These are phyloP conservation scores for Tetrax tetrax DNA, from an alignment of 2,113 vertebrate species.

Conservation along the genomic window DNA sequence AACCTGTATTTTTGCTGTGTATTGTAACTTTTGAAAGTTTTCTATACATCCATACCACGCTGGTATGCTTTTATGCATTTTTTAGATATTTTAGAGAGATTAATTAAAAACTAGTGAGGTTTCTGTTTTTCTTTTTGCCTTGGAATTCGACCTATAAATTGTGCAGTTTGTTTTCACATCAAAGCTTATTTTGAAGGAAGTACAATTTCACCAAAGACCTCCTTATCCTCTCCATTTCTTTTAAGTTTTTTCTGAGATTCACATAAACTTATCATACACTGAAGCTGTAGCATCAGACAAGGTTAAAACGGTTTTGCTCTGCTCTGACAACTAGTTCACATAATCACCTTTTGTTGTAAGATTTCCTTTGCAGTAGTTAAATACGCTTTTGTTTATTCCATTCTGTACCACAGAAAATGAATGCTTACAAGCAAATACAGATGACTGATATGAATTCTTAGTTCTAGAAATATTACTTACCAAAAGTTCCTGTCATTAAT, in stretches of 20 bases:
- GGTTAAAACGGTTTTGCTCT: background rate
- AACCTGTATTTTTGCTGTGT: background rate
- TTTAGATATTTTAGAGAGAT: background rate
- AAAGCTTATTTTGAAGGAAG: background rate
- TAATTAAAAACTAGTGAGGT: background rate
- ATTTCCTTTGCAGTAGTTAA: background rate
- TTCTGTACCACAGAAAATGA: background rate
- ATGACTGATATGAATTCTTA: background rate
- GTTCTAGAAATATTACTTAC: background rate
- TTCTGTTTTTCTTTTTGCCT: background rate
- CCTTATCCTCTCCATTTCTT: background rate
- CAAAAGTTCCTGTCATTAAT: background rate
- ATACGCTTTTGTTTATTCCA: background rate
- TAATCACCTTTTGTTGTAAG: background rate
- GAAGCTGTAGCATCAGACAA: background rate
- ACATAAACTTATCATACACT: background rate
- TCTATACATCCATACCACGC: background rate
- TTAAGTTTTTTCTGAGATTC: background rate
- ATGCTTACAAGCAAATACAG: background rate
- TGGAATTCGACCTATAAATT: background rate
- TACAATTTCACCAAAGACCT: background rate
- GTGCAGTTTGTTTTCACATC: background rate
- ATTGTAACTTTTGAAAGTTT: background rate
- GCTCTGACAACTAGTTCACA: background rate
- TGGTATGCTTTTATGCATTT: background rate